Base-by-base conservation (phyloP, 2,888 invertebrate species). In the Coenonympha arcania region DNA sequence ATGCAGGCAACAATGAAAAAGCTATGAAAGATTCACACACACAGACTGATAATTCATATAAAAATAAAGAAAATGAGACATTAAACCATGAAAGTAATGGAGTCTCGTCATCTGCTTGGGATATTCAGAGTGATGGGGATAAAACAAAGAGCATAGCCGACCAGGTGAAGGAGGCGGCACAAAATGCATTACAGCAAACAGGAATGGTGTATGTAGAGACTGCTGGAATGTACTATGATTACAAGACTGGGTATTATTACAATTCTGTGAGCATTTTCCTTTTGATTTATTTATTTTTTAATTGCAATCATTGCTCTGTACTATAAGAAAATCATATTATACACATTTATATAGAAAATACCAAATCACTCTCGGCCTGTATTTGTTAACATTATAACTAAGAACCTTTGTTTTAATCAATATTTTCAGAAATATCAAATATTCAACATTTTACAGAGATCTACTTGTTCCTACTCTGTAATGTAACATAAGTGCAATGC, bases 191-290 rank as follows among this genome's bases (percentile, higher is more conserved):
- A 68, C 89, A 91, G 62, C 88, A 93, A 59, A 90, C 89, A 39
- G 93, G 93, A 13, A 95, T 95, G 88, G 92, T 95, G 20, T 95
- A 93, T 77, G 95, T 96, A 59, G 91, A 93, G 67, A 93, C 92
- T 2, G 93, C 93, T 18, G 95, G 95, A 58, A 89, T 95, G 81
- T 96, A 95, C 78, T 95, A 95, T 76, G 95, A 96, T 77, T 93
- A 92, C 61, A 92, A 91, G 66, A 92, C 94, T 59, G 95, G 95
- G 55, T 96, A 95, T 80, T 96, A 96, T 81, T 96, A 95, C 71
- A 94, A 95, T 86, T 90, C 94, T 61, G 95, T 95, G 88, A 86
- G 89, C 87, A 56, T 4, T 33, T 20, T 6, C 1, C 2, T 18
- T 24, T 11, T 28, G 15, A 9, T 8, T 26, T 26, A 26, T 26